Evolutionary conservation across 2,888 invertebrate species (phyloP), one percentile per base, ranked within the genome.

Genomic region (Caenorhabditis imperialis): DNA sequence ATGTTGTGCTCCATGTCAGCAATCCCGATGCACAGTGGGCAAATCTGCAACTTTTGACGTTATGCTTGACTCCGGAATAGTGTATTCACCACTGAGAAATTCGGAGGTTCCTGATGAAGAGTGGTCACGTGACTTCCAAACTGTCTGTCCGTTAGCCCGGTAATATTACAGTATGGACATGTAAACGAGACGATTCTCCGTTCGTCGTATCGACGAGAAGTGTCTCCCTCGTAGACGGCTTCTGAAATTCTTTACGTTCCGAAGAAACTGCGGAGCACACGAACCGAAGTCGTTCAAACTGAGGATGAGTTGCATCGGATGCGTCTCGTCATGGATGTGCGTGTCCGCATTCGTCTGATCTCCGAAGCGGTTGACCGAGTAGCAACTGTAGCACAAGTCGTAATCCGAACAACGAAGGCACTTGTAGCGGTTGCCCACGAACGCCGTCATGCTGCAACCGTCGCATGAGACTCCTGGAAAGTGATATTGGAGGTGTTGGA

Each of bases 381-480:
- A 78, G 44, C 82, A 81, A 3, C 93, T 92, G 88, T 95, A 94
- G 91, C 98, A 99, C 88, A 99, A 92, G 91, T 99, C 98, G 91
- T 96, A 99, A 91, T 99, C 98, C 90, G 95, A 96, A 91, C 98
- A 99, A 88, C 96, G 93, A 90, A 99, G 92, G 91, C 98, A 99
- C 92, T 99, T 99, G 91, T 96, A 99, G 88, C 98, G 93, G 90
- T 95, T 93, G 88, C 97, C 97, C 90, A 94, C 92, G 90, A 98
- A 98, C 91, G 97, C 96, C 89, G 94, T 94, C 91, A 95, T 95
- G 90, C 95, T 92, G 92, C 98, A 98, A 89, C 95, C 94, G 93
- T 98, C 98, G 92, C 98, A 98, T 92, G 96, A 97, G 89, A 98
- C 97, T 91, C 97, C 98, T 95, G 45, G 27, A 63, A 40, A 47